Percentiles rank a stretch among this genome's conserved stretches.
Evolutionary conservation across 2,797 vertebrate genomes (phyloP).

Genomic region (Remorina albescens): DNA sequence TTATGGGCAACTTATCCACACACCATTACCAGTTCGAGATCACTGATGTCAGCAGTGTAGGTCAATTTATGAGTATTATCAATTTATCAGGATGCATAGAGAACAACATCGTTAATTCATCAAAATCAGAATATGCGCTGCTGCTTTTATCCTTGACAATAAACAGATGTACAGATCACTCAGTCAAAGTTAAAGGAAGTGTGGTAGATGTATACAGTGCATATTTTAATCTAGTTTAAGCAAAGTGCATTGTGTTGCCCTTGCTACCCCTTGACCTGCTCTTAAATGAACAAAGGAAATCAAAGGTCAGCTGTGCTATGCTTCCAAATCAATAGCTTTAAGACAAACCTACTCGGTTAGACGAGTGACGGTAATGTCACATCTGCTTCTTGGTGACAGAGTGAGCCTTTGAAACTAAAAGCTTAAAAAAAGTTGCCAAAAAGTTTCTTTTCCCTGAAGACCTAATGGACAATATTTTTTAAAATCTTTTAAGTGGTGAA

Average conservation of each 20-base stretch:
- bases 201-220: not conserved
- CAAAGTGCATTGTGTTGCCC: slow-evolving; percentile 8
- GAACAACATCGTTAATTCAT: slow-evolving; percentile 45
- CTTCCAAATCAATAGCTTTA: slow-evolving; percentile 26
- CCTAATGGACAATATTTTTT: not conserved
- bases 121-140: slow-evolving; percentile 5
- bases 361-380: not conserved
- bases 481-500: not conserved
- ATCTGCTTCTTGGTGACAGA: not conserved
- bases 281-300: slow-evolving; percentile 12
- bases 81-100: slow-evolving; percentile 45
- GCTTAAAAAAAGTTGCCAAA: not conserved
- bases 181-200: not conserved
- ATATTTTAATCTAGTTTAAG: slow-evolving; percentile 20
- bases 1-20: slow-evolving; percentile 67
- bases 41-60: slow-evolving; percentile 63
- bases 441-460: slow-evolving; percentile 4
- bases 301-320: slow-evolving; percentile 31
- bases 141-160: not conserved
- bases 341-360: not conserved
- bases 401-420: not conserved
- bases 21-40: slow-evolving; percentile 70
- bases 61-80: slow-evolving; percentile 60
- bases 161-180: slow-evolving; percentile 10
- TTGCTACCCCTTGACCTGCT: slow-evolving; percentile 21